Evolutionary conservation across 1,140 invertebrate genomes (phyloP).

Genomic region (Rhynchophorus ferrugineus): DNA sequence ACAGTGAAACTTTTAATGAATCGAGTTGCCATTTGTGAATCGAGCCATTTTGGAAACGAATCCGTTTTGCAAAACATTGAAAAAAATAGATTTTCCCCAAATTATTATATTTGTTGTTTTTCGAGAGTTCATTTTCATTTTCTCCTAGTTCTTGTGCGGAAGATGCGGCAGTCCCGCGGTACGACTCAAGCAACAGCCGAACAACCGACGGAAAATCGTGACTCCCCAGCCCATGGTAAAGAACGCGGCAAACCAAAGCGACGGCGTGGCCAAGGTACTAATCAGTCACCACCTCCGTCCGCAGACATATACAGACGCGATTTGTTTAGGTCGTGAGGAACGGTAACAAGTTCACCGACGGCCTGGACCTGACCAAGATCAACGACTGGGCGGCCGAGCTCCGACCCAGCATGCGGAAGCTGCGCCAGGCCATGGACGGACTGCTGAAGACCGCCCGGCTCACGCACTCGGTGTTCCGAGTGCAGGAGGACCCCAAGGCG

Average conservation of each 20-base stretch:
- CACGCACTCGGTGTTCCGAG: slow-evolving; percentile 79
- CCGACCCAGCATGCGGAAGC: slow-evolving; percentile 71
- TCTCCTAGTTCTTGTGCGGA: slow-evolving; percentile 63
- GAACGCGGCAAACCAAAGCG: slow-evolving; percentile 31
- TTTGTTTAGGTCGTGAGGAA: slow-evolving; percentile 21
- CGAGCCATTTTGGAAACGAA: too few species aligned
- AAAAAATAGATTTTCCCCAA: too few species aligned
- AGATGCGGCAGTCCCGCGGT: slow-evolving; percentile 64
- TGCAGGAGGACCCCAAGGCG: slow-evolving; percentile 68
- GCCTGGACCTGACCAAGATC: slow-evolving; percentile 57
- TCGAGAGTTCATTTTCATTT: too few species aligned
- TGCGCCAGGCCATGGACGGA: slow-evolving; percentile 73
- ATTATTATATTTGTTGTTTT: too few species aligned
- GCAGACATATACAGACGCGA: too few species aligned
- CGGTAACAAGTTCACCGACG: slow-evolving; percentile 66
- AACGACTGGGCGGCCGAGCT: slow-evolving; percentile 70
- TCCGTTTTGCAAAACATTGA: too few species aligned
- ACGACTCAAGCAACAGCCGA: slow-evolving; percentile 44
- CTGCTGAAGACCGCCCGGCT: slow-evolving; percentile 73
- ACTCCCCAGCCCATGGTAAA: slow-evolving; percentile 26
- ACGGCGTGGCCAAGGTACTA: slow-evolving; percentile 41
- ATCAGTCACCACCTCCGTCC: slow-evolving; percentile 39
- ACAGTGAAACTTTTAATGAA: too few species aligned
- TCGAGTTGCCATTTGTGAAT: too few species aligned
- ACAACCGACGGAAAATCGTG: slow-evolving; percentile 30